A percentile compares a stretch with the other conserved stretches of the same genome.
These are phyloP conservation scores for Microcebus lehilahytsara DNA, from an alignment of 2,113 vertebrate species.

Conservation along the genomic window DNA sequence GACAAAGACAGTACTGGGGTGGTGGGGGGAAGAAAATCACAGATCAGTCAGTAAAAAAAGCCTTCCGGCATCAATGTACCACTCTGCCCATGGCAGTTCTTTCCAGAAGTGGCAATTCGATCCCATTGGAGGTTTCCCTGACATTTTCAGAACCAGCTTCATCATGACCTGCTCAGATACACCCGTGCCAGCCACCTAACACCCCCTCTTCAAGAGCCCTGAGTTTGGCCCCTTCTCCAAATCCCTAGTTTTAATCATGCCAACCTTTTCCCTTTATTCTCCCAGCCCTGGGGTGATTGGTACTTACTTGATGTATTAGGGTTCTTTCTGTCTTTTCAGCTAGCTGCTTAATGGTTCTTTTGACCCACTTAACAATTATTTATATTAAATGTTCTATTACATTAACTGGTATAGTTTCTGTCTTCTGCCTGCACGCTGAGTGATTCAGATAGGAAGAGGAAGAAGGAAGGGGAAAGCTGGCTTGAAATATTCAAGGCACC, in stretches of 20 bases:
- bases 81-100: not conserved
- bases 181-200: not conserved
- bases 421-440: not conserved
- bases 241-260: not conserved
- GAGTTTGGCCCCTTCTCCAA: not conserved
- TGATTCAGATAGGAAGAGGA: not conserved
- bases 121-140: not conserved
- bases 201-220: not conserved
- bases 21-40: not conserved
- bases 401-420: not conserved
- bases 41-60: not conserved
- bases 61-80: not conserved
- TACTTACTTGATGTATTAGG: not conserved
- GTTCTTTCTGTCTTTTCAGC: not conserved
- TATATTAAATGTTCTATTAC: not conserved
- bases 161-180: not conserved
- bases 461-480: not conserved
- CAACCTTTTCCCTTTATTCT: not conserved
- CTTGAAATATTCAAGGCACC: not conserved
- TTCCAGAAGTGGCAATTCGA: not conserved
- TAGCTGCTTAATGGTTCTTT: not conserved
- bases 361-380: not conserved
- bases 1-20: not conserved
- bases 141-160: not conserved
- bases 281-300: not conserved